These are phyloP conservation scores for Spodoptera litura DNA, from an alignment of 1,140 invertebrate species.

Conservation along the genomic window DNA sequence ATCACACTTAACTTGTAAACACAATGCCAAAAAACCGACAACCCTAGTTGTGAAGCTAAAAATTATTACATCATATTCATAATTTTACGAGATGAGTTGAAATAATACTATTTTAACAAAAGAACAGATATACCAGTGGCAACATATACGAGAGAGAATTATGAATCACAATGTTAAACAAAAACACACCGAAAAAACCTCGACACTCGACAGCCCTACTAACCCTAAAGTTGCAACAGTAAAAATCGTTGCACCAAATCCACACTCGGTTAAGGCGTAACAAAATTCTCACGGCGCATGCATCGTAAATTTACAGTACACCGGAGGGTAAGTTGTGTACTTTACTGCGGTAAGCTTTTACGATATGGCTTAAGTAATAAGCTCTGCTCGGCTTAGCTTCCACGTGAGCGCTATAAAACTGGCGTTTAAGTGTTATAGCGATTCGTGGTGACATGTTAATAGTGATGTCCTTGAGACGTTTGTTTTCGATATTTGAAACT, in stretches of 20 bases:
- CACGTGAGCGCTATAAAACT: slow-evolving; percentile 46
- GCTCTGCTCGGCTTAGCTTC: slow-evolving; percentile 47
- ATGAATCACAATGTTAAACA: background rate
- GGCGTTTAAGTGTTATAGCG: slow-evolving; percentile 40
- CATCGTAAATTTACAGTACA: slow-evolving; percentile 81
- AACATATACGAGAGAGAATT: background rate
- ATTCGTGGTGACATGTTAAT: slow-evolving; percentile 36
- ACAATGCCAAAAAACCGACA: no score
- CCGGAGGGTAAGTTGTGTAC: slow-evolving; percentile 79
- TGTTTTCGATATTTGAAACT: slow-evolving; percentile 22
- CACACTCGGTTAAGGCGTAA: slow-evolving; percentile 68
- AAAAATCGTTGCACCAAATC: slow-evolving; percentile 70
- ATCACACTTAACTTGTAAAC: no score
- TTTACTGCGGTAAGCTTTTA: slow-evolving; percentile 77
- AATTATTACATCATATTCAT: no score
- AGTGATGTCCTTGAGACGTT: slow-evolving; percentile 30
- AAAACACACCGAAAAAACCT: background rate
- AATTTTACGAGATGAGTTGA: no score
- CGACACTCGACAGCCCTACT: slow-evolving; percentile 13
- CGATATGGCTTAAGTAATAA: slow-evolving; percentile 53
- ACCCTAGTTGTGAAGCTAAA: no score
- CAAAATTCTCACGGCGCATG: slow-evolving; percentile 78
- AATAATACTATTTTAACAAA: background rate
- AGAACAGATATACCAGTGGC: background rate
- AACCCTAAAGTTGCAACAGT: slow-evolving; percentile 45